phyloP scores from a whole-genome alignment of 2,797 vertebrate species.

The Tadarida brasiliensis region DNA sequence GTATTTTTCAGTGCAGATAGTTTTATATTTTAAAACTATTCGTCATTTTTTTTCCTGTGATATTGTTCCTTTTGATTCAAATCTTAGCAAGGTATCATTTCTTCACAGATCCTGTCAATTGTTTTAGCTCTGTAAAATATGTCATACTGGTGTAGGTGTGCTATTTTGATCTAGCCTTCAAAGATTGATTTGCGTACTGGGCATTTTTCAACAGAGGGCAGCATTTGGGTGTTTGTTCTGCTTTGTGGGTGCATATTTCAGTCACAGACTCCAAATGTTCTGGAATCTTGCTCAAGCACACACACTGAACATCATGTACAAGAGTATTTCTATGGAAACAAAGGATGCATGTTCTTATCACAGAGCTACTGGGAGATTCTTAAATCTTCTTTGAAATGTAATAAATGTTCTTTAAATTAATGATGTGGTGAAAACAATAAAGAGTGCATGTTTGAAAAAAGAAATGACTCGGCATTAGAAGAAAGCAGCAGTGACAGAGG shows the following conservation, averaged over 20 bases:
- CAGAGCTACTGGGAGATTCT: slow-evolving; percentile 21
- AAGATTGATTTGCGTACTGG: not conserved
- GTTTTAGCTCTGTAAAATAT: not conserved
- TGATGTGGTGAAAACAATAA: slow-evolving; percentile 4
- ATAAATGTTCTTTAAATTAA: slow-evolving; percentile 51
- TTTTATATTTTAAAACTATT: slow-evolving; percentile 3
- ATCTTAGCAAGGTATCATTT: not conserved
- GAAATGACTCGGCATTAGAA: not conserved
- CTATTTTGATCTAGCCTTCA: slow-evolving; percentile 15
- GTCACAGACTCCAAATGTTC: not conserved
- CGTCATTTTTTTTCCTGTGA: slow-evolving; percentile 21
- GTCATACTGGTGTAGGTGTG: not conserved
- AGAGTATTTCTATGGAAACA: slow-evolving; percentile 31
- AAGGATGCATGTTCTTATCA: slow-evolving; percentile 54
- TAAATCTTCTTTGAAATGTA: not conserved
- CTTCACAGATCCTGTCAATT: not conserved
- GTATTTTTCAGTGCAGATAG: not conserved
- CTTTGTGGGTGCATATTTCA: not conserved
- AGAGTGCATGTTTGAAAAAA: not conserved
- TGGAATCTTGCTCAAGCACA: slow-evolving; percentile 9
- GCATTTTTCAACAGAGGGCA: slow-evolving; percentile 68
- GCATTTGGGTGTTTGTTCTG: slow-evolving; percentile 52
- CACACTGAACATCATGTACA: not conserved
- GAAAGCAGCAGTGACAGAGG: not conserved
- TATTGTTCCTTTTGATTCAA: not conserved